Conservation (phyloP, 2,797 vertebrate species). For the Acanthurus lineatus region DNA sequence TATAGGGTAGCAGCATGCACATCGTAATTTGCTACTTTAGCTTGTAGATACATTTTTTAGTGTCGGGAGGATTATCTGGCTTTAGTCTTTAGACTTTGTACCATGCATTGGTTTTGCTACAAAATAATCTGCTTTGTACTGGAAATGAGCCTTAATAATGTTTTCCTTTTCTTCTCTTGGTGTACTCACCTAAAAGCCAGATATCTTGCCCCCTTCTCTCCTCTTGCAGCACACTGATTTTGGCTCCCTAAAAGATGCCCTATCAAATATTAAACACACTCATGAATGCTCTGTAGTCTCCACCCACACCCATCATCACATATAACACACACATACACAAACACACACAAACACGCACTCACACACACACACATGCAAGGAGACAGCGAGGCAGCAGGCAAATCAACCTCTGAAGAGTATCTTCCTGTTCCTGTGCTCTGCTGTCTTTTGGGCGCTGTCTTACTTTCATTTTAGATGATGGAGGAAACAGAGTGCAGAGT, state of each 20-base stretch:
- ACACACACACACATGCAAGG: constrained; percentile 25
- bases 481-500: constrained; percentile 52
- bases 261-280: constrained; percentile 77
- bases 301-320: constrained; percentile 44
- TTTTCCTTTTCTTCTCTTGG: constrained; percentile 7
- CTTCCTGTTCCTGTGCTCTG: constrained; percentile 64
- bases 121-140: constrained; percentile 12
- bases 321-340: constrained; percentile 21
- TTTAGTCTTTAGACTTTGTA: constrained; percentile 35
- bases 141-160: neutral
- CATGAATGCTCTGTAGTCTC: constrained; percentile 57
- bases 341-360: constrained; percentile 43
- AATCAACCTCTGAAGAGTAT: constrained; percentile 57
- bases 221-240: constrained; percentile 16
- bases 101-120: neutral
- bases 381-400: constrained; percentile 51
- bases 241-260: constrained; percentile 59
- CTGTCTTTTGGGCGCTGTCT: constrained; percentile 25
- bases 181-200: constrained; percentile 3
- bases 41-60: constrained; percentile 25
- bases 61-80: neutral
- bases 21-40: constrained; percentile 38
- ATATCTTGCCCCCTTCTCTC: constrained; percentile 5
- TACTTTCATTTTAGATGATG: constrained; percentile 56
- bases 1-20: neutral